Evolutionary conservation across 2,113 vertebrate species (phyloP).

Genomic region (Ondatra zibethicus): DNA sequence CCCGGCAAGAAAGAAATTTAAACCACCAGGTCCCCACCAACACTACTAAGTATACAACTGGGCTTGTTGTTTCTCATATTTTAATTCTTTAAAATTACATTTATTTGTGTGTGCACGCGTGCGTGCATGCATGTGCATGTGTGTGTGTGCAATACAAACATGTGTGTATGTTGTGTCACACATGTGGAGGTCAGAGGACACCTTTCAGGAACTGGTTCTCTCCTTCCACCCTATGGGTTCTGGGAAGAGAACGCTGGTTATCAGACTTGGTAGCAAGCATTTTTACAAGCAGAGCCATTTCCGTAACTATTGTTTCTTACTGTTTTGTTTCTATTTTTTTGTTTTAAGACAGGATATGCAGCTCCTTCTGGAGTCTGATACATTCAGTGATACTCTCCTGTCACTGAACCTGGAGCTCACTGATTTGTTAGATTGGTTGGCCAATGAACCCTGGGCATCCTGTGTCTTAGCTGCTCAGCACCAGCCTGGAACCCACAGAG

Average conservation of each 20-base stretch:
- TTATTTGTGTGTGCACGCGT: neutral
- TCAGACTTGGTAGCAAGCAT: neutral
- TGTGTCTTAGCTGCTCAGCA: neutral
- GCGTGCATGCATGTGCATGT: neutral
- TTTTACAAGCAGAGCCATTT: neutral
- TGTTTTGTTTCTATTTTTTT: neutral
- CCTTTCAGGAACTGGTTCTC: neutral
- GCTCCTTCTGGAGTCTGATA: neutral
- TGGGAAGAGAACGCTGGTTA: neutral
- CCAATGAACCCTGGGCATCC: neutral
- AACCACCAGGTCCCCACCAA: neutral
- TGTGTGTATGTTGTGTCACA: neutral
- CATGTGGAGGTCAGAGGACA: neutral
- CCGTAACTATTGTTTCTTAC: neutral
- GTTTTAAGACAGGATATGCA: neutral
- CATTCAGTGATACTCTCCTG: neutral
- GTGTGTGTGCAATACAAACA: neutral
- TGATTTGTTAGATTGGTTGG: neutral
- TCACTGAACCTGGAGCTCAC: neutral
- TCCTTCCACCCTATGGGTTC: neutral
- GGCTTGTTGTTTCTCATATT: neutral
- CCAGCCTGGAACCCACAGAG: neutral
- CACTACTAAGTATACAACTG: neutral
- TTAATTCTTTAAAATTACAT: neutral
- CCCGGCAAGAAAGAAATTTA: neutral